Evolutionary conservation across 2,888 invertebrate species (phyloP).

Genomic region (Xestoiulus laeticollis): DNA sequence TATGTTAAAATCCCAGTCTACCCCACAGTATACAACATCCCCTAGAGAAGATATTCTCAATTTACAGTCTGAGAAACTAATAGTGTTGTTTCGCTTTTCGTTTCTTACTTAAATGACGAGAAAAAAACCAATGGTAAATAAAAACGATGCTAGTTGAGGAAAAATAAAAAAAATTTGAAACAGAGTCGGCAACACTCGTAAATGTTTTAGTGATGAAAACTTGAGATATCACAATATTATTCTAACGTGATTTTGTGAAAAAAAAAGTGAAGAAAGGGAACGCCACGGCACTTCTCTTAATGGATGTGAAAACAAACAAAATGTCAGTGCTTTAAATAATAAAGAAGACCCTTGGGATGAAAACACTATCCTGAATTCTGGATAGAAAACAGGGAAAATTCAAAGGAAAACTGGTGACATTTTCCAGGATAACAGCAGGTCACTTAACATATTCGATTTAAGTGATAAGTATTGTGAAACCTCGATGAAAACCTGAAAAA

Average conservation of each 20-base stretch:
- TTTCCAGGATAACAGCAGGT: background rate
- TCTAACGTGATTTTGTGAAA: background rate
- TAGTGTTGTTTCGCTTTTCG: background rate
- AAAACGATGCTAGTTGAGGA: background rate
- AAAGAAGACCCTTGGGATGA: background rate
- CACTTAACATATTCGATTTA: background rate
- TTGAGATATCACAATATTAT: background rate
- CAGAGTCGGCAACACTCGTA: background rate
- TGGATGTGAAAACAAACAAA: background rate
- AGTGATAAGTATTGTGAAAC: background rate
- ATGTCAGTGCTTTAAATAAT: slow-evolving; percentile 24
- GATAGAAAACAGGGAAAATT: background rate
- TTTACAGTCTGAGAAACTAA: background rate
- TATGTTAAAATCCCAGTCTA: background rate
- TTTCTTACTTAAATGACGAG: background rate
- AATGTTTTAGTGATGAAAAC: background rate
- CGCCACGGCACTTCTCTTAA: background rate
- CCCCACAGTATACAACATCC: background rate
- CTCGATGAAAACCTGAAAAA: background rate
- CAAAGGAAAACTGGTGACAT: background rate
- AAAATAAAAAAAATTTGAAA: background rate
- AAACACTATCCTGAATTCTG: background rate
- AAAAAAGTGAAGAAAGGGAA: background rate
- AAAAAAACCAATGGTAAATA: background rate
- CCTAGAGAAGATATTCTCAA: background rate